Evolutionary conservation across 2,113 vertebrate genomes (phyloP).

Genomic region (Columba livia): DNA sequence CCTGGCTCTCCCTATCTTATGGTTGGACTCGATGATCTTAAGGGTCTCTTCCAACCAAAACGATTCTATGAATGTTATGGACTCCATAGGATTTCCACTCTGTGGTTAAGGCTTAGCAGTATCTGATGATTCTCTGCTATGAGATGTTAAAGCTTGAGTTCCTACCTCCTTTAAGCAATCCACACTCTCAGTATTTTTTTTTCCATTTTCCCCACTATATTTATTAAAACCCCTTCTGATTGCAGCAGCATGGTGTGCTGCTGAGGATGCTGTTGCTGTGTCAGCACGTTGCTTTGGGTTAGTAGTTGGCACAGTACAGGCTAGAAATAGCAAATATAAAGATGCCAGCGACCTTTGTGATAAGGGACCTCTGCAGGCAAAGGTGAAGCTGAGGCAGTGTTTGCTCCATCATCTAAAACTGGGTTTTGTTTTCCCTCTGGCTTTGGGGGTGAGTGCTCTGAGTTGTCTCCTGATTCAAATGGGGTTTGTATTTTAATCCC

Average conservation of each 20-base stretch:
- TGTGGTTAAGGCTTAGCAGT: neutral
- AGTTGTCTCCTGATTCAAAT: neutral
- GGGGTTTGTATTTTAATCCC: neutral
- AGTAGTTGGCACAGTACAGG: neutral
- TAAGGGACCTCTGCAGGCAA: neutral
- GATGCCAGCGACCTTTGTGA: neutral
- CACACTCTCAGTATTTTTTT: neutral
- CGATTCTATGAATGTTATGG: neutral
- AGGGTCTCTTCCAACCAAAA: too few relatives aligned
- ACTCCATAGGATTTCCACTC: fast-evolving
- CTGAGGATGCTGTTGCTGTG: neutral
- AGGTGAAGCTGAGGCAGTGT: neutral
- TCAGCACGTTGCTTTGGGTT: neutral
- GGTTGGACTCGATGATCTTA: too few relatives aligned
- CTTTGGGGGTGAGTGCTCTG: neutral
- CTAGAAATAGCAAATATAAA: slow-evolving; percentile 2
- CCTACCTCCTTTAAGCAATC: neutral
- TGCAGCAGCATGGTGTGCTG: neutral
- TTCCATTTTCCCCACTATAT: neutral
- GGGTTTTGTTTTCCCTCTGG: neutral
- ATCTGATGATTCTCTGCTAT: neutral
- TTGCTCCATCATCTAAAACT: neutral
- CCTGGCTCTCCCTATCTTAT: neutral
- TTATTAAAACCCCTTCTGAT: neutral
- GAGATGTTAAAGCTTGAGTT: neutral